Conservation (phyloP, 2,888 invertebrate genomes). For the Drosophila aldrichi region DNA sequence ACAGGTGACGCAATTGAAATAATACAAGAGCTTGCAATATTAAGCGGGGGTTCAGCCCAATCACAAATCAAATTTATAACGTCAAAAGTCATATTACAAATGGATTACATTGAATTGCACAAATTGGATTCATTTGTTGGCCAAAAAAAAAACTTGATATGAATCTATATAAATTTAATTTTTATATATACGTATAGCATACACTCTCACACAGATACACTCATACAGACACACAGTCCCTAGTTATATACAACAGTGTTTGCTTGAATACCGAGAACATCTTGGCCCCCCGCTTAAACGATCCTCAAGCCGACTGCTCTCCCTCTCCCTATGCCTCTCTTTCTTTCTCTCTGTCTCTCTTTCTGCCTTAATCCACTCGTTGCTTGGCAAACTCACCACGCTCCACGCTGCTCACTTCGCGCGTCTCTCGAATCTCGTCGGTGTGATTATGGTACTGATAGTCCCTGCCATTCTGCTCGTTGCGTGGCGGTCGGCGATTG, state of each 20-base stretch:
- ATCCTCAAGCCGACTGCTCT: conserved; percentile 12
- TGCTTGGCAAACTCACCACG: conserved; percentile 76
- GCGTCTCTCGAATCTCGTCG: conserved; percentile 83
- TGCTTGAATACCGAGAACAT: conserved; percentile 1
- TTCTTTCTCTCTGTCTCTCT: background rate
- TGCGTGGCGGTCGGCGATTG: conserved; percentile 82
- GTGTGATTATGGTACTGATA: conserved; percentile 83
- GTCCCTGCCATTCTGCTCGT: conserved; percentile 83
- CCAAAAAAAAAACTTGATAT: background rate
- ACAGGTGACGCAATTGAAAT: conserved; percentile 26
- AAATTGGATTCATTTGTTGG: conserved; percentile 3
- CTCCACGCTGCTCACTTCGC: conserved; percentile 85
- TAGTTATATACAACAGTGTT: conserved; percentile 1
- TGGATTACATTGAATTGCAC: conserved; percentile 18
- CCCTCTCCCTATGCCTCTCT: background rate
- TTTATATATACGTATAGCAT: background rate
- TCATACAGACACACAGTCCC: conserved; percentile 3
- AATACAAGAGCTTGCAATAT: conserved; percentile 15
- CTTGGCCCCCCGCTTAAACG: conserved; percentile 10
- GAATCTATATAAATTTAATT: background rate
- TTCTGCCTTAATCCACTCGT: conserved; percentile 29
- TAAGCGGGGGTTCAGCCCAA: conserved; percentile 13
- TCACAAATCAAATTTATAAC: conserved; percentile 20
- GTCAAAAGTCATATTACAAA: conserved; percentile 7
- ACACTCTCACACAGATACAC: conserved; percentile 5